phyloP scores from a whole-genome alignment of 2,797 vertebrate species.

The Oreonectes daqikongensis region DNA sequence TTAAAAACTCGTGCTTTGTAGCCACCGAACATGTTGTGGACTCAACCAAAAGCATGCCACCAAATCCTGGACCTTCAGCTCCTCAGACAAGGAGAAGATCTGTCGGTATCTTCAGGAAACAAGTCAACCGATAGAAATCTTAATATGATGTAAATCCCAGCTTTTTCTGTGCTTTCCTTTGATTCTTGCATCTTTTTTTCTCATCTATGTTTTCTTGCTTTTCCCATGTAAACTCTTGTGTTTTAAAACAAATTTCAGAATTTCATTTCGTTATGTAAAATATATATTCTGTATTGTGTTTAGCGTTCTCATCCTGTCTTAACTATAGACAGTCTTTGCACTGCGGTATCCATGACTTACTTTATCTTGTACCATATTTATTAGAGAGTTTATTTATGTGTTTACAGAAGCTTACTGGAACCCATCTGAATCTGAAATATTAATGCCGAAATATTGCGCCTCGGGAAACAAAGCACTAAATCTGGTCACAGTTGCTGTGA shows the following conservation, averaged over 20 bases:
- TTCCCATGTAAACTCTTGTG: constrained; percentile 11
- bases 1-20: not conserved
- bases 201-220: constrained; percentile 12
- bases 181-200: constrained; percentile 3
- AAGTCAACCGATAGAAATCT: constrained; percentile 38
- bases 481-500: not conserved
- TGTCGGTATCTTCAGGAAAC: constrained; percentile 59
- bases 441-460: constrained; percentile 17
- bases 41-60: constrained; percentile 4
- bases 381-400: constrained; percentile 69
- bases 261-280: constrained; percentile 23
- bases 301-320: constrained; percentile 24
- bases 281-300: constrained; percentile 37
- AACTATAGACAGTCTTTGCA: constrained; percentile 51
- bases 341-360: constrained; percentile 57
- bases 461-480: not conserved
- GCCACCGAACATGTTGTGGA: constrained; percentile 37
- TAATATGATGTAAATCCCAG: constrained; percentile 49
- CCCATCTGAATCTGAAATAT: constrained; percentile 26
- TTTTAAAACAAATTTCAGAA: constrained; percentile 23
- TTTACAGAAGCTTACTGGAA: constrained; percentile 57
- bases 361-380: constrained; percentile 63
- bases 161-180: not conserved
- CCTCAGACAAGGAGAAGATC: not conserved
- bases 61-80: not conserved